Evolutionary conservation across 2,797 vertebrate genomes (phyloP).

Genomic region (Esox masquinongy): DNA sequence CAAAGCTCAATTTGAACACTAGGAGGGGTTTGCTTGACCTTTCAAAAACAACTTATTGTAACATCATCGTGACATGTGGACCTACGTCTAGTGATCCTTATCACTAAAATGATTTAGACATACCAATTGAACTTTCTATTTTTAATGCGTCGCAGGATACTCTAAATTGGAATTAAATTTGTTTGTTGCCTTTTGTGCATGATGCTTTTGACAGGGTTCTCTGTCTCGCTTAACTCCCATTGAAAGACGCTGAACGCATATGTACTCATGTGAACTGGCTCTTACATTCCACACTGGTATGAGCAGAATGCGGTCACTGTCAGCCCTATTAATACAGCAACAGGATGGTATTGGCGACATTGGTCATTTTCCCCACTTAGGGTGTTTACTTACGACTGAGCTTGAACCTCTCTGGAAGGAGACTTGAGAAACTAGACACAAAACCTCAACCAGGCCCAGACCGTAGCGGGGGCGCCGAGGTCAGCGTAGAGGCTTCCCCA

Average conservation of each 20-base stretch:
- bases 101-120: no score
- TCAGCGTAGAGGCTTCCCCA: slow-evolving; percentile 40
- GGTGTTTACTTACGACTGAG: not conserved
- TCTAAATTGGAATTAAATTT: not conserved
- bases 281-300: not conserved
- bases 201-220: not conserved
- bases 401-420: not conserved
- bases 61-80: not conserved
- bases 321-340: not conserved
- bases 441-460: slow-evolving; percentile 63
- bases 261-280: not conserved
- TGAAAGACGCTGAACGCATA: not conserved
- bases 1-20: slow-evolving; percentile 2
- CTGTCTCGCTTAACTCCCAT: not conserved
- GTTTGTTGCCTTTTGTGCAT: not conserved
- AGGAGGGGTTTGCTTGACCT: slow-evolving; percentile 40
- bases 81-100: not conserved
- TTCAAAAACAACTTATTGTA: slow-evolving; percentile 22
- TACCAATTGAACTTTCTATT: not conserved
- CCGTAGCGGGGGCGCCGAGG: slow-evolving; percentile 56
- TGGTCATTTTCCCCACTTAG: not conserved
- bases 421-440: no score
- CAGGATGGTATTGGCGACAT: not conserved
- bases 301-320: not conserved
- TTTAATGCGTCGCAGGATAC: not conserved